phyloP scores from a whole-genome alignment of 2,113 vertebrate species.

The Semicossyphus pulcher region DNA sequence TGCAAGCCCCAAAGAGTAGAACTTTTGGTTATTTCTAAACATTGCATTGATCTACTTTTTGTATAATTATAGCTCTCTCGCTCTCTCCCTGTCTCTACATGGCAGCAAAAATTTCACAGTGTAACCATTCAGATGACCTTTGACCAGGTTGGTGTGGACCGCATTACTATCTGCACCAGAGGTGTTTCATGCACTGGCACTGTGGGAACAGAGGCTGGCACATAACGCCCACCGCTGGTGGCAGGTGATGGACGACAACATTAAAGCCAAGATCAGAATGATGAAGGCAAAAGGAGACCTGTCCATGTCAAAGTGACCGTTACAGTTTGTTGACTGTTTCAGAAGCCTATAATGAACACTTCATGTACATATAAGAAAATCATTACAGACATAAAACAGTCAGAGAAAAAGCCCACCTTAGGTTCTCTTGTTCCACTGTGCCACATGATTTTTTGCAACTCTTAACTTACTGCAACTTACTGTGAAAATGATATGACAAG shows the following conservation, averaged over 20 bases:
- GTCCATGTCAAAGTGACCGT: conserved; percentile 64
- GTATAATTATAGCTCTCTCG: no score
- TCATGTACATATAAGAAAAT: neutral
- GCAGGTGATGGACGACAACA: conserved; percentile 78
- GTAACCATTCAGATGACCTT: conserved; percentile 80
- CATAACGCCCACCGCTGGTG: conserved; percentile 73
- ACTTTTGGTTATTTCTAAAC: no score
- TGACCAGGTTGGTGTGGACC: conserved; percentile 74
- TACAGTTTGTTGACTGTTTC: no score
- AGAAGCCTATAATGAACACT: neutral
- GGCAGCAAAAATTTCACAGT: conserved; percentile 73
- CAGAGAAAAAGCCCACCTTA: neutral
- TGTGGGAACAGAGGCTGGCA: conserved; percentile 78
- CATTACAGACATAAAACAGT: neutral
- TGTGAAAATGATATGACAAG: no score
- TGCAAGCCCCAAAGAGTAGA: no score
- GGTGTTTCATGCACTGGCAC: conserved; percentile 70
- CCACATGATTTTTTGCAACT: no score
- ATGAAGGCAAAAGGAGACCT: conserved; percentile 78
- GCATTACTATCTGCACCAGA: conserved; percentile 79
- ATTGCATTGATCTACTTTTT: no score
- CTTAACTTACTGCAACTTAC: no score
- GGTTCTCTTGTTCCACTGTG: neutral
- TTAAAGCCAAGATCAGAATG: conserved; percentile 75
- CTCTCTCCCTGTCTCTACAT: no score